Base-by-base conservation (phyloP, 2,797 vertebrate species). In the Cossypha polioptera region DNA sequence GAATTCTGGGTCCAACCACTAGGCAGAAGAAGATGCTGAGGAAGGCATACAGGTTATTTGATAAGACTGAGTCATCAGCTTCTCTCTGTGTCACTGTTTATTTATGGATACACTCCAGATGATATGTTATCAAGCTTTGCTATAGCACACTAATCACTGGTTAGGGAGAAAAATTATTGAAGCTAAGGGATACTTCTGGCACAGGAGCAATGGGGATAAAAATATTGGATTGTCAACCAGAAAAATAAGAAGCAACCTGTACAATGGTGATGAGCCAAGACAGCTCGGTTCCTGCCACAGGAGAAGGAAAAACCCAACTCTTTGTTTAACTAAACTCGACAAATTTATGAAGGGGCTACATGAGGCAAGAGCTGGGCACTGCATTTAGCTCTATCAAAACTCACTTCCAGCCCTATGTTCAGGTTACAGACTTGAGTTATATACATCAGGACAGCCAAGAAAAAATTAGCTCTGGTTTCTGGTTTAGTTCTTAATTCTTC, bases 201-300 rank as follows among this genome's bases (percentile, higher is more conserved):
- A 42, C 14, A 63, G 21, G 33, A 84, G 29, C 14, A 73, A 36
- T n/a, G 12, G 5, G 2, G 48, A 35, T 73, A 54, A 73, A 62
- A 51, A 38, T 47, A 38, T 12, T 1, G 4, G 12, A 42, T 47
- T 4, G 3, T 68, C 45, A 72, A 55, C 26, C 15, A 76, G 29
- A 47, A 59, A 72, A 80, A 65, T 42, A 42, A 69, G 42, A 81
- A 76, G 2, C 10, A 61, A 58, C 7, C 31, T 20, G 54, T 45
- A 28, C 17, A 67, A 29, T 3, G 77, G 12, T 11, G 13, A 66
- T 57, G 10, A 66, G 36, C 35, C 4, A 3, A 35, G 66, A 40
- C 15, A 65, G 24, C 25, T 59, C 0, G 0, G 6, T 35, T 82
- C 17, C 18, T 63, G 31, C 13, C 54, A 47, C 1, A 36, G 59